Conservation (phyloP, 1,140 invertebrate genomes). For the Ostrea edulis region DNA sequence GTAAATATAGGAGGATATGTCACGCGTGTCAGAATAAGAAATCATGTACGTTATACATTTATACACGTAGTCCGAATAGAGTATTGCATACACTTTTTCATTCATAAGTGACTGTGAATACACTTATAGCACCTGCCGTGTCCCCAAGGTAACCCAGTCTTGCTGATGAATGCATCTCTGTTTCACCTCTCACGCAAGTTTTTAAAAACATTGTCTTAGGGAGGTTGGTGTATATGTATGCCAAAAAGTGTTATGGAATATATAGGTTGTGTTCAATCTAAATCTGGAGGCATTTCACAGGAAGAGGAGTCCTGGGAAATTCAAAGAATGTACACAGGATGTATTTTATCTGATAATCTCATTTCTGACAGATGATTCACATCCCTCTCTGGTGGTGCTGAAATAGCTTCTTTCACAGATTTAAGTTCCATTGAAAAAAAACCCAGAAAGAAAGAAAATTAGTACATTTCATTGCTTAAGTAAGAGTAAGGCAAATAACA, state of each 20-base stretch:
- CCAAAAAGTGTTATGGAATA: neutral
- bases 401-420: neutral
- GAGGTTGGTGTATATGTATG: neutral
- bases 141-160: neutral
- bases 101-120: constrained; percentile 10
- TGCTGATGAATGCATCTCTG: too few relatives aligned
- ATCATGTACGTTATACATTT: neutral
- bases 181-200: too few relatives aligned
- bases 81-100: neutral
- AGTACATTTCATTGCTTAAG: too few relatives aligned
- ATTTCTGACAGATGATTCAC: constrained; percentile 27
- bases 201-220: too few relatives aligned
- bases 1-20: neutral
- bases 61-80: too few relatives aligned
- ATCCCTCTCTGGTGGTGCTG: neutral
- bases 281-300: constrained; percentile 29
- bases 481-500: too few relatives aligned
- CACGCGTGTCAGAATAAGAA: neutral
- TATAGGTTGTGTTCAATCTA: neutral
- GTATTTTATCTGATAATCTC: constrained; percentile 26
- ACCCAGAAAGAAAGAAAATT: too few relatives aligned
- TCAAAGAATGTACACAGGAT: constrained; percentile 24
- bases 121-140: neutral
- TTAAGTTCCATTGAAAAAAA: too few relatives aligned
- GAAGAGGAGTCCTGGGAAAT: neutral